phyloP scores from a whole-genome alignment of 2,888 invertebrate species.

The Hirudinaria manillensis region DNA sequence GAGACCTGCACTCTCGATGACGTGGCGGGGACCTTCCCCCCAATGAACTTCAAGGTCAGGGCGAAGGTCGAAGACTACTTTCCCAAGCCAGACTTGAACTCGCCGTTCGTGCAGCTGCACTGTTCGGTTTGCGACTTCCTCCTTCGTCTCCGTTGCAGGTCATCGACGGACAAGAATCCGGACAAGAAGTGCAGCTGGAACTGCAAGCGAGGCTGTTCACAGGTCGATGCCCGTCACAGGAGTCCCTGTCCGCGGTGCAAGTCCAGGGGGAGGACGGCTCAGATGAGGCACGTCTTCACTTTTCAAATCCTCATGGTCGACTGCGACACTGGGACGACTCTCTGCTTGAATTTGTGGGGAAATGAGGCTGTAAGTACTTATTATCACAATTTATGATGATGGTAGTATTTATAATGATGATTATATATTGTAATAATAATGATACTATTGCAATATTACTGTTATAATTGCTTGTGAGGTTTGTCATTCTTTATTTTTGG shows the following conservation, averaged over 20 bases:
- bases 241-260: too few species aligned
- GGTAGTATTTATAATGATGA: too few species aligned
- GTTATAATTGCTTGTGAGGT: too few species aligned
- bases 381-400: too few species aligned
- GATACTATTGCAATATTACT: too few species aligned
- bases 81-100: not conserved
- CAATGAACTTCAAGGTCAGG: not conserved
- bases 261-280: too few species aligned
- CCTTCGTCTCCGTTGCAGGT: not conserved
- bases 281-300: too few species aligned
- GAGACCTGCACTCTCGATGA: not conserved
- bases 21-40: not conserved
- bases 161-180: not conserved
- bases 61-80: not conserved
- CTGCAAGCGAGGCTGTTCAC: too few species aligned
- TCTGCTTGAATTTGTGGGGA: not conserved
- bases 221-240: too few species aligned
- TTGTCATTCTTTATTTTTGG: too few species aligned
- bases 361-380: constrained; percentile 9
- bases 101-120: not conserved
- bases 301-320: not conserved
- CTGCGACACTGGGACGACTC: not conserved
- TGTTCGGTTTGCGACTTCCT: not conserved
- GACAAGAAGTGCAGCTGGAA: too few species aligned
- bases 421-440: too few species aligned